phyloP scores from a whole-genome alignment of 1,140 invertebrate species.

The Trichonephila clavata region DNA sequence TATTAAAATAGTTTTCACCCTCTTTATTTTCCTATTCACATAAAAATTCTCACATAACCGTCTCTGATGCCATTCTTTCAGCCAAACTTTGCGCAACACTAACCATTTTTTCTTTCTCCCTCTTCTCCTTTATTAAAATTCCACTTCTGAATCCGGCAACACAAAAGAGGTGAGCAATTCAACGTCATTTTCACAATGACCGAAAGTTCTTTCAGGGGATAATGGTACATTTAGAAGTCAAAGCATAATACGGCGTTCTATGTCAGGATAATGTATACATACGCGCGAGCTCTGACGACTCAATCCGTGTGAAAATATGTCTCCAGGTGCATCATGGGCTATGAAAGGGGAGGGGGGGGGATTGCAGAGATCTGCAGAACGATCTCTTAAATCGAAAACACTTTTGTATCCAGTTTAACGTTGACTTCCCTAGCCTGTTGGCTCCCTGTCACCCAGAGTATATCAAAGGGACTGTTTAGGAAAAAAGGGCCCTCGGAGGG shows the following conservation, averaged over 20 bases:
- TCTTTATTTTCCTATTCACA: background rate
- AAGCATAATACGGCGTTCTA: constrained; percentile 28
- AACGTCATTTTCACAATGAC: constrained; percentile 20
- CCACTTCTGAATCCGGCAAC: constrained; percentile 42
- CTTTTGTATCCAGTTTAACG: constrained; percentile 30
- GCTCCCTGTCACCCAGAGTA: constrained; percentile 32
- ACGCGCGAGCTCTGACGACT: constrained; percentile 33
- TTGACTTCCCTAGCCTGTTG: background rate
- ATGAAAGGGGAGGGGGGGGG: background rate
- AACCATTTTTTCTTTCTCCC: no score
- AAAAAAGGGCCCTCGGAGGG: background rate
- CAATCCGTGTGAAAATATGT: constrained; percentile 69
- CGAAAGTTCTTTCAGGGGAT: constrained; percentile 30
- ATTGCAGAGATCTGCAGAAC: background rate
- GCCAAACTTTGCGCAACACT: background rate
- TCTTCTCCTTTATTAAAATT: constrained; percentile 55
- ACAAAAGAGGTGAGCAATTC: constrained; percentile 15
- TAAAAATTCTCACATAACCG: background rate
- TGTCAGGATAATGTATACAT: constrained; percentile 31
- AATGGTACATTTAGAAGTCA: constrained; percentile 45
- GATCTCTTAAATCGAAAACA: constrained; percentile 53
- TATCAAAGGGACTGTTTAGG: constrained; percentile 33
- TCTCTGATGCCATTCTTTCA: constrained; percentile 28
- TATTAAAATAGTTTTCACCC: background rate
- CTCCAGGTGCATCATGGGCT: constrained; percentile 45